These are phyloP conservation scores for Drosophila quadrilineata DNA, from an alignment of 1,140 invertebrate genomes.

Conservation along the genomic window DNA sequence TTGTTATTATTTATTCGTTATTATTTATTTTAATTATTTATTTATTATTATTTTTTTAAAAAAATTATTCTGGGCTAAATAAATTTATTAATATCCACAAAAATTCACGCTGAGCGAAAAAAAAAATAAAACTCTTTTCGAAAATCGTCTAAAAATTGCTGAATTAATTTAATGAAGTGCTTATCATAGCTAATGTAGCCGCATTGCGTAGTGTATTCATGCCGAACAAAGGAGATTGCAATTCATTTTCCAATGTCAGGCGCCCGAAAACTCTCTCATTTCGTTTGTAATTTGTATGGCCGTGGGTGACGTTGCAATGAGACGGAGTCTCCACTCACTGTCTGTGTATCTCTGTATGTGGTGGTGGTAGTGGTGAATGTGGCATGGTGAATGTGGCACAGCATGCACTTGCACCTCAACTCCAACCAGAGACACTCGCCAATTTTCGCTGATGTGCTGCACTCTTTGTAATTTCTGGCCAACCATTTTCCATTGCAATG, in stretches of 20 bases:
- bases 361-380: background rate
- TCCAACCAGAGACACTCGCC: conserved; percentile 19
- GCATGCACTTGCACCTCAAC: background rate
- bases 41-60: too few species aligned
- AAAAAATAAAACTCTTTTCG: too few species aligned
- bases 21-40: too few species aligned
- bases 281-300: conserved; percentile 71
- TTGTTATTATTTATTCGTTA: too few species aligned
- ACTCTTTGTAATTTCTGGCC: conserved; percentile 72
- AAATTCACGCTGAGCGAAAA: too few species aligned
- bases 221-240: conserved; percentile 51
- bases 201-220: background rate
- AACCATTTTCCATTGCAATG: conserved; percentile 71
- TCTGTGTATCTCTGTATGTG: too few species aligned
- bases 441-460: conserved; percentile 41
- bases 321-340: too few species aligned
- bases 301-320: conserved; percentile 2
- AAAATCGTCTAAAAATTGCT: too few species aligned
- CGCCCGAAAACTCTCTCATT: conserved; percentile 54
- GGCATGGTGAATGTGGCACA: background rate
- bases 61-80: too few species aligned
- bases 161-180: background rate
- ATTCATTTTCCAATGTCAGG: conserved; percentile 45
- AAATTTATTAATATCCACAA: too few species aligned
- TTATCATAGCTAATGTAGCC: background rate